These are phyloP conservation scores for Phortica variegata DNA, from an alignment of 1,140 invertebrate genomes.

Conservation along the genomic window DNA sequence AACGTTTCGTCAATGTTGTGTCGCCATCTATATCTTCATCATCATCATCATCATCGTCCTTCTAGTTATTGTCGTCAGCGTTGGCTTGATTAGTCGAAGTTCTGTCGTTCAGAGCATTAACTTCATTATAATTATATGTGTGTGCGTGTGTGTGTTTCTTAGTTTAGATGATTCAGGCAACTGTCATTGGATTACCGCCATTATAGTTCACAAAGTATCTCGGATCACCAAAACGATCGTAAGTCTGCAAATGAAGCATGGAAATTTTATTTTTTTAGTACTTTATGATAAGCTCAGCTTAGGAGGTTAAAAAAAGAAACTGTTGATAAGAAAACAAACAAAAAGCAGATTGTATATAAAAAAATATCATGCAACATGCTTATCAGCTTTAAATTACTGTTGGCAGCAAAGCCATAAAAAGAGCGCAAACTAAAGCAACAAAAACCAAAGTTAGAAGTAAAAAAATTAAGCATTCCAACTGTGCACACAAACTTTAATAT, in stretches of 20 bases:
- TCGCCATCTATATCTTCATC: no score
- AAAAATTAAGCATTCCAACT: slow-evolving; percentile 1
- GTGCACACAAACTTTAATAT: neutral
- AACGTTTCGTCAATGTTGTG: no score
- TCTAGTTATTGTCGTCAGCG: no score
- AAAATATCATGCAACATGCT: slow-evolving; percentile 2
- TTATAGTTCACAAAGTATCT: slow-evolving; percentile 51
- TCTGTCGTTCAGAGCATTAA: no score
- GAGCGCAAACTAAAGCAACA: neutral
- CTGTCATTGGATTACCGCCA: slow-evolving; percentile 50
- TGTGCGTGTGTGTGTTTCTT: no score
- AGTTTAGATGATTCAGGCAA: slow-evolving; percentile 28
- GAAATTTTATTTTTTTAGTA: no score
- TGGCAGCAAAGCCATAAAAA: neutral
- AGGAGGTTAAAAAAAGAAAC: no score
- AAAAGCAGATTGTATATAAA: neutral
- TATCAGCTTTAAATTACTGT: slow-evolving; percentile 8
- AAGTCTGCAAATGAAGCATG: slow-evolving; percentile 35
- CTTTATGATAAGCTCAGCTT: no score
- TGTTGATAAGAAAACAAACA: slow-evolving; percentile 7
- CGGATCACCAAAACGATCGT: slow-evolving; percentile 51
- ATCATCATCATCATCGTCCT: no score
- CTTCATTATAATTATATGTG: no score
- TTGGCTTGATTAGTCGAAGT: no score
- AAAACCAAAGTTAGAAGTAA: neutral